Base-by-base conservation (phyloP, 2,797 vertebrate genomes). In the Holocentrus rufus region DNA sequence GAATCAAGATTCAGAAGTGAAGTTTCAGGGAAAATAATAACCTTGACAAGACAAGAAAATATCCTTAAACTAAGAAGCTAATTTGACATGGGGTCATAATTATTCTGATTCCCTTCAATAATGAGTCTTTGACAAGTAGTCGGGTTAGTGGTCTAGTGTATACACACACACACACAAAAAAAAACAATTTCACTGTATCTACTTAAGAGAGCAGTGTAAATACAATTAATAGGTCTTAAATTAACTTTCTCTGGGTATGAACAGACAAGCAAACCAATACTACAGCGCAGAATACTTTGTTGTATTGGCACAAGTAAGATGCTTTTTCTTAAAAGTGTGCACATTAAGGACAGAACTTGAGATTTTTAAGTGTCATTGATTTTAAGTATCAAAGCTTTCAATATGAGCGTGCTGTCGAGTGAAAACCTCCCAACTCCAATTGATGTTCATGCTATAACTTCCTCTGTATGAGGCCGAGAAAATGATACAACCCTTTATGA, bases 261-360 rank as follows among this genome's bases (percentile, higher is more conserved):
- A 42, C 17, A 47, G 53, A 69, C 58, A 62, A 55, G 57, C 74
- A 79, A 84, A 90, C 82, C 85, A 85, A 86, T 88, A 80, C 87
- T 89, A 82, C 71, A 82, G 70, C 72, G 75, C 53, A 80, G 79
- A 55, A 77, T 68, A 72, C 68, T 66, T 77, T 79, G 72, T 68
- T 88, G 86, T 88, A 90, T 92, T 91, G 92, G 92, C 91, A 93
- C 92, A 86, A 81, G 64, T 74, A 64, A 79, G 74, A 85, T 85
- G 83, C 69, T 87, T 87, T 79, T 78, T 76, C 65, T 85, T 80
- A 22, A 83, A 80, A 72, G 69, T 85, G 80, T 88, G 84, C 81
- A 84, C 57, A 63, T 76, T 70, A 83, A 85, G 74, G 69, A 83
- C 65, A 77, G 58, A 69, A 71, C 47, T 59, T 13, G 47, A 61